Evolutionary conservation across 2,888 invertebrate species (phyloP).

Genomic region (Chrysina gloriosa): DNA sequence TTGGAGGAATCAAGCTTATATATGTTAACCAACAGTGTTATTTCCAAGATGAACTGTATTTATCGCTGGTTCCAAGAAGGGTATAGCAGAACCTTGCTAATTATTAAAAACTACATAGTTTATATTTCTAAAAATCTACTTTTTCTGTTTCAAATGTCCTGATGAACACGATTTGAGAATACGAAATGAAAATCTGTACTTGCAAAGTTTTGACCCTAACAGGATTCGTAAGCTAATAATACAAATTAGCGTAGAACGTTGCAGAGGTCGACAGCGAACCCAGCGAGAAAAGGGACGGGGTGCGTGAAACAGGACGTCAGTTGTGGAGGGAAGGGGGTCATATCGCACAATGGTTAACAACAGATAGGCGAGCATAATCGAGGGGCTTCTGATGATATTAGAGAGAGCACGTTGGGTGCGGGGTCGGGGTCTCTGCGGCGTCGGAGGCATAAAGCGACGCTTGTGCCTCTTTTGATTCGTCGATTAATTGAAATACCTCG

Average conservation of each 20-base stretch:
- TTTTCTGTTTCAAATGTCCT: too few relatives aligned
- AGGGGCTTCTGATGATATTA: constrained; percentile 23
- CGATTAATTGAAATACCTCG: constrained; percentile 67
- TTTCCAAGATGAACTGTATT: too few relatives aligned
- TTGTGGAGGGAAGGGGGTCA: constrained; percentile 23
- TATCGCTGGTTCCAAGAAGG: too few relatives aligned
- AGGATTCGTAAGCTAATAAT: constrained; percentile 32
- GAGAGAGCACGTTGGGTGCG: constrained; percentile 19
- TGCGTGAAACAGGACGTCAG: constrained; percentile 10
- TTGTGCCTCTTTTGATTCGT: constrained; percentile 65
- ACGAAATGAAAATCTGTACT: constrained; percentile 25
- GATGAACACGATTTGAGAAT: constrained; percentile 5
- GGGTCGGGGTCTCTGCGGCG: constrained; percentile 42
- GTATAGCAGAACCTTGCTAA: too few relatives aligned
- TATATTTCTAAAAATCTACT: too few relatives aligned
- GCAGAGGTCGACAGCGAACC: constrained; percentile 21
- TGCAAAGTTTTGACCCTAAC: constrained; percentile 10
- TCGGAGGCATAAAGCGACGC: constrained; percentile 61
- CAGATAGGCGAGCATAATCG: constrained; percentile 36
- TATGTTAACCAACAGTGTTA: too few relatives aligned
- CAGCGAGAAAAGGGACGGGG: constrained; percentile 4
- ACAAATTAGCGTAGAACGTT: constrained; percentile 33
- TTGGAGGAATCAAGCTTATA: too few relatives aligned
- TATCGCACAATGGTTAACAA: constrained; percentile 33
- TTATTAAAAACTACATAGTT: too few relatives aligned